Percentiles rank a stretch among this genome's conserved stretches.
phyloP scores from a whole-genome alignment of 2,888 invertebrate species.

The Teinopalpus imperialis region DNA sequence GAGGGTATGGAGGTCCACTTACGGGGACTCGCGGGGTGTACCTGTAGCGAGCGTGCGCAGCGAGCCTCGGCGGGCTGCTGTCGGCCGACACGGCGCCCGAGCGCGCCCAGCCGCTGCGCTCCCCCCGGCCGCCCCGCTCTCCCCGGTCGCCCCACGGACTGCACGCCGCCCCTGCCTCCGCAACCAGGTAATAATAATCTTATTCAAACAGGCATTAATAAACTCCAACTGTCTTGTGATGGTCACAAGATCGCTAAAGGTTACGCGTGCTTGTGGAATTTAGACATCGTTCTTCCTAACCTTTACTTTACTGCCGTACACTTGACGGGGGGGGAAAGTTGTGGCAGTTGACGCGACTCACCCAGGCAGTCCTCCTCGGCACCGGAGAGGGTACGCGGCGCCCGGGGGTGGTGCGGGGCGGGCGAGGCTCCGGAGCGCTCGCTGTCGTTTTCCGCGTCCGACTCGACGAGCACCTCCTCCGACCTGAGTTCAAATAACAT shows the following conservation, averaged over 20 bases:
- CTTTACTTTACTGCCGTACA: too few species aligned
- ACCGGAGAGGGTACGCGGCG: constrained; percentile 33
- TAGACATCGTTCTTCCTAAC: too few species aligned
- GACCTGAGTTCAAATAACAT: too few species aligned
- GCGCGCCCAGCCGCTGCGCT: constrained; percentile 44
- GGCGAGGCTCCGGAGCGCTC: constrained; percentile 35
- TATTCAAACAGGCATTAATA: too few species aligned
- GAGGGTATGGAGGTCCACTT: constrained; percentile 66
- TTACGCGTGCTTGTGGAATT: too few species aligned
- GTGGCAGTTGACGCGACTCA: neutral
- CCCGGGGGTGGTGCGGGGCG: constrained; percentile 30
- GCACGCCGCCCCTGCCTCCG: neutral
- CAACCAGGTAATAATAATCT: too few species aligned
- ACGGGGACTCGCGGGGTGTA: constrained; percentile 19
- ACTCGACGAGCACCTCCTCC: constrained; percentile 60
- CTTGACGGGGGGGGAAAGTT: too few species aligned
- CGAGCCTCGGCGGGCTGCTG: constrained; percentile 52
- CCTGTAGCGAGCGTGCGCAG: constrained; percentile 31
- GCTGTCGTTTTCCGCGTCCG: constrained; percentile 56
- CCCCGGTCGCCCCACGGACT: too few species aligned
- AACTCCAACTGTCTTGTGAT: too few species aligned
- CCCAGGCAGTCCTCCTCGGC: constrained; percentile 2
- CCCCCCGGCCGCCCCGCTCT: neutral
- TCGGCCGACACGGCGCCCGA: constrained; percentile 60
- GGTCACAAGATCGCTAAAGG: too few species aligned